Conservation (phyloP, 2,113 vertebrate genomes). For the Ivindomyrus marchei region DNA sequence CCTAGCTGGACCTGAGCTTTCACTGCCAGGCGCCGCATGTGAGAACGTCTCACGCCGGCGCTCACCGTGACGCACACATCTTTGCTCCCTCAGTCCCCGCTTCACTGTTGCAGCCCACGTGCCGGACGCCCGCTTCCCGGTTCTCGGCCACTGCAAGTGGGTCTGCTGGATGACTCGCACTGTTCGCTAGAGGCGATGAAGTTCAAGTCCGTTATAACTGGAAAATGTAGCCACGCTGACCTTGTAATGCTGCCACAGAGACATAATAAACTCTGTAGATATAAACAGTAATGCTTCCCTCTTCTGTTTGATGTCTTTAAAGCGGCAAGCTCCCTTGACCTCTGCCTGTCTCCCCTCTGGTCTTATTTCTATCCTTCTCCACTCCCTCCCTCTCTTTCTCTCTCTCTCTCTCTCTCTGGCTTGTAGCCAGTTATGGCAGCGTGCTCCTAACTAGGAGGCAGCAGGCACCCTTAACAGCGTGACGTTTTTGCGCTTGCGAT, state of each 20-base stretch:
- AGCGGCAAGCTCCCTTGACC: constrained; percentile 27
- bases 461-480: background rate
- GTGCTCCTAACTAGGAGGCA: background rate
- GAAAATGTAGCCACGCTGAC: background rate
- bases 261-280: constrained; percentile 15
- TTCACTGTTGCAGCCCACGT: background rate
- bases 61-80: background rate
- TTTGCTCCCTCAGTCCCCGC: background rate
- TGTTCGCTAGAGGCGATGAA: background rate
- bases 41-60: background rate
- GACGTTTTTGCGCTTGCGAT: background rate
- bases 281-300: constrained; percentile 45
- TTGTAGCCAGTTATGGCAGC: background rate
- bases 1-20: background rate
- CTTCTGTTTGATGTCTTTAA: constrained; percentile 48
- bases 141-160: background rate
- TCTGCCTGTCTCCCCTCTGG: constrained; percentile 18
- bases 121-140: background rate
- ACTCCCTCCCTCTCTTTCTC: constrained; percentile 16
- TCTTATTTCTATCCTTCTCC: background rate
- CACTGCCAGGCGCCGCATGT: background rate
- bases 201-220: background rate
- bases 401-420: constrained; percentile 22
- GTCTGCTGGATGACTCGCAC: background rate
- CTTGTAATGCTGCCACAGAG: background rate